Base-by-base conservation (phyloP, 2,888 invertebrate genomes). In the Ceraclea dissimilis region DNA sequence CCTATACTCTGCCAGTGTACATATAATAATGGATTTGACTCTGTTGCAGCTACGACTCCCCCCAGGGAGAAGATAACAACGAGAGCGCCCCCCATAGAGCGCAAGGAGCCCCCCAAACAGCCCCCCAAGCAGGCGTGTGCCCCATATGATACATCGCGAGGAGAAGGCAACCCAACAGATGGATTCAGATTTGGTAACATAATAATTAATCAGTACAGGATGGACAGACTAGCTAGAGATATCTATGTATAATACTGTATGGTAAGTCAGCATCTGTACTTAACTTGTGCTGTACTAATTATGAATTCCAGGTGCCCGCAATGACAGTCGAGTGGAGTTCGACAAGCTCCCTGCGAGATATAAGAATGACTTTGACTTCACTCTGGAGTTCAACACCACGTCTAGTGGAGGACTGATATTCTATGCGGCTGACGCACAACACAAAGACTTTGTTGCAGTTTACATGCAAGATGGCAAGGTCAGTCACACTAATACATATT, bases 391-490 rank as follows among this genome's bases (percentile, higher is more conserved):
- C 71, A 87, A 88, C 62, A 91, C 93, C 0, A 21, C 53, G 10
- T 48, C 49, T 6, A 47, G 34, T 4, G 85, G 90, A 54, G 94
- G 95, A 1, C 75, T 94, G 5, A 79, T 96, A 16, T 90, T 96
- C 75, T 96, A 93, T 71, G 83, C 87, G 0, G 73, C 83, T 1
- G 84, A 87, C 55, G 73, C 73, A 11, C 73, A 78, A 1, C 82
- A 85, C 18, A 70, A 70, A 1, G 87, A 90, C 67, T 87, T 86
- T 67, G 82, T 91, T 1, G 84, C 89, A 0, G 71, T 93, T 10
- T 90, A 85, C 65, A 72, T 96, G 68, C 78, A 80, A 60, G 80
- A 86, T 50, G 93, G 92, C 34, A 76, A 78, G 71, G 86, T 91
- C 71, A 71, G 70, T 31, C 6, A 6, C 8, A 31, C 31, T 31